Conservation (phyloP, 2,888 invertebrate genomes). For the Polietes domitor region DNA sequence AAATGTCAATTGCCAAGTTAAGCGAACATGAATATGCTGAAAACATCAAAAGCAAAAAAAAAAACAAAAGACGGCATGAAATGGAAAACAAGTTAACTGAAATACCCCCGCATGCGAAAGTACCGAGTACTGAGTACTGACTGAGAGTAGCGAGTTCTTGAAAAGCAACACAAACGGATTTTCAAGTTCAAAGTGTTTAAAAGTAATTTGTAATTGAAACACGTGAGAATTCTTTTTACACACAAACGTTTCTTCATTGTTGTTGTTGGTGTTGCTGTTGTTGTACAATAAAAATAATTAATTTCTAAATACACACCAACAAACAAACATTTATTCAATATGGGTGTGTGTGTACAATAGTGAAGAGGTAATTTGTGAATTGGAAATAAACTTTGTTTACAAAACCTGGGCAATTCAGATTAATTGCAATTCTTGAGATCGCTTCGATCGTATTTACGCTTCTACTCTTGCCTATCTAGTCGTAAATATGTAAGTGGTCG, state of each 20-base stretch:
- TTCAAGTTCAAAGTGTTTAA: constrained; percentile 68
- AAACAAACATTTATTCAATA: too few species aligned
- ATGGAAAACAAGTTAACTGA: constrained; percentile 16
- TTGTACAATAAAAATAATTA: background rate
- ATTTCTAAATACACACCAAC: background rate
- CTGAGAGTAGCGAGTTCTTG: constrained; percentile 18
- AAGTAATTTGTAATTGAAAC: constrained; percentile 67
- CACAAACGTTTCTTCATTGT: background rate
- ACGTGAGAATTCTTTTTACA: constrained; percentile 62
- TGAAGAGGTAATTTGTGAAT: background rate
- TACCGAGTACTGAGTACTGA: background rate
- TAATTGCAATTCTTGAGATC: too few species aligned
- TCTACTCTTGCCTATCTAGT: too few species aligned
- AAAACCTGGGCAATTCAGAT: background rate
- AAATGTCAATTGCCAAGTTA: constrained; percentile 66
- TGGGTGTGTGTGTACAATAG: background rate
- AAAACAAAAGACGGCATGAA: background rate
- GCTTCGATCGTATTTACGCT: too few species aligned
- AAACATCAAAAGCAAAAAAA: too few species aligned
- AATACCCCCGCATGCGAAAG: too few species aligned
- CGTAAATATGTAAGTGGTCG: too few species aligned
- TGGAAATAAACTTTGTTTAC: background rate
- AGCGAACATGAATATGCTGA: constrained; percentile 54
- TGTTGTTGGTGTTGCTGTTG: background rate
- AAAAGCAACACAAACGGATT: constrained; percentile 41